A percentile compares a stretch with the other conserved stretches of the same genome.
Conservation (phyloP, 2,797 vertebrate species). For the Brachyrhaphis roseni region DNA sequence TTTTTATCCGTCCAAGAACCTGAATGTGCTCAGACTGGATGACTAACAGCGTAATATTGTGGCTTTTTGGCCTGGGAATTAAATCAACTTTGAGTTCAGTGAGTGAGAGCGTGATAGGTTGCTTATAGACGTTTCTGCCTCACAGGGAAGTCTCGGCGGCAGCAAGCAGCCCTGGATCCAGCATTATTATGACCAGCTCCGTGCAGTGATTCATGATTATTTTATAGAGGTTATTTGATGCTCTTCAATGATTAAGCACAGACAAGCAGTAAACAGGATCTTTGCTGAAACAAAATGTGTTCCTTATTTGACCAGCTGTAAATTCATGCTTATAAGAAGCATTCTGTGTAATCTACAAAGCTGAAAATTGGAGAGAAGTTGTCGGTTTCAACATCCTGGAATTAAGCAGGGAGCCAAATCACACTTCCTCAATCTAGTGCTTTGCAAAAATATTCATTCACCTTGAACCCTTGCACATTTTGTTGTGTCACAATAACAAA, state of each 20-base stretch:
- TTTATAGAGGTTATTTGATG: slow-evolving; percentile 20
- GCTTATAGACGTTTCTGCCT: slow-evolving; percentile 27
- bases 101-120: slow-evolving; percentile 14
- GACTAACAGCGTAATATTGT: slow-evolving; percentile 56
- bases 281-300: slow-evolving; percentile 2
- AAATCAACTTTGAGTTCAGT: slow-evolving; percentile 35
- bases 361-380: not conserved
- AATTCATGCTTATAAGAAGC: not conserved
- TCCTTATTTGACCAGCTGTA: not conserved
- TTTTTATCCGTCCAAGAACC: slow-evolving; percentile 61
- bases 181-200: slow-evolving; percentile 16
- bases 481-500: not conserved
- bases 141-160: slow-evolving; percentile 25
- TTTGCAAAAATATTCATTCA: not conserved
- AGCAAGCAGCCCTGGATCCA: slow-evolving; percentile 25
- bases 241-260: slow-evolving; percentile 24
- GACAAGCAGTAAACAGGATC: not conserved
- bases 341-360: not conserved
- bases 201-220: slow-evolving; percentile 17
- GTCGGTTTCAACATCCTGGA: not conserved
- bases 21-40: slow-evolving; percentile 36
- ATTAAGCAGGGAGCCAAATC: not conserved
- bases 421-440: not conserved
- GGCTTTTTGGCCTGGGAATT: slow-evolving; percentile 50
- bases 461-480: not conserved